phyloP scores from a whole-genome alignment of 1,140 invertebrate genomes.

The Pseudoatta argentina region DNA sequence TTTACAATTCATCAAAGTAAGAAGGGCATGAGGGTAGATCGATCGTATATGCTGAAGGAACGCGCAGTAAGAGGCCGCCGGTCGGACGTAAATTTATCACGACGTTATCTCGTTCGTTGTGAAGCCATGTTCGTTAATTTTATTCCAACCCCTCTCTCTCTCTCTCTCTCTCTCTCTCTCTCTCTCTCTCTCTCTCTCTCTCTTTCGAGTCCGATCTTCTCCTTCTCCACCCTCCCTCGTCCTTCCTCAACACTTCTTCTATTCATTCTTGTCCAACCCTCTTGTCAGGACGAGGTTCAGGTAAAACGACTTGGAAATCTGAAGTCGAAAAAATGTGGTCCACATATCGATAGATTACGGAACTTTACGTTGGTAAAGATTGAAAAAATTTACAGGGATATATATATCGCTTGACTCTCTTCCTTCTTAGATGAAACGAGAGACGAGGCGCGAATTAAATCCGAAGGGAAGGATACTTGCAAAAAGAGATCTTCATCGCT shows the following conservation, averaged over 20 bases:
- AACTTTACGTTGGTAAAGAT: constrained; percentile 18
- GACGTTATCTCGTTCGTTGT: constrained; percentile 80
- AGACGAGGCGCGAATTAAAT: constrained; percentile 5
- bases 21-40: constrained; percentile 72
- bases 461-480: not conserved
- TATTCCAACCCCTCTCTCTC: constrained; percentile 49
- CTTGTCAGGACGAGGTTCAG: constrained; percentile 38
- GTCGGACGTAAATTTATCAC: constrained; percentile 82
- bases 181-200: not conserved
- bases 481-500: not conserved
- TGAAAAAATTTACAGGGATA: not conserved
- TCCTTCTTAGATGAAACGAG: too few relatives aligned
- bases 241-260: too few relatives aligned
- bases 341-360: constrained; percentile 47
- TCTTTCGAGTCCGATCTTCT: not conserved
- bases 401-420: constrained; percentile 37
- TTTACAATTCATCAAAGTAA: constrained; percentile 64
- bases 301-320: constrained; percentile 67
- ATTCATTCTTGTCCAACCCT: constrained; percentile 8
- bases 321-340: not conserved
- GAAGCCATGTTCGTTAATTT: constrained; percentile 81
- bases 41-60: constrained; percentile 73
- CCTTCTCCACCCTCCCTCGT: not conserved
- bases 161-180: not conserved
- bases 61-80: constrained; percentile 32